phyloP scores from a whole-genome alignment of 2,797 vertebrate species.

The Staurois parvus region DNA sequence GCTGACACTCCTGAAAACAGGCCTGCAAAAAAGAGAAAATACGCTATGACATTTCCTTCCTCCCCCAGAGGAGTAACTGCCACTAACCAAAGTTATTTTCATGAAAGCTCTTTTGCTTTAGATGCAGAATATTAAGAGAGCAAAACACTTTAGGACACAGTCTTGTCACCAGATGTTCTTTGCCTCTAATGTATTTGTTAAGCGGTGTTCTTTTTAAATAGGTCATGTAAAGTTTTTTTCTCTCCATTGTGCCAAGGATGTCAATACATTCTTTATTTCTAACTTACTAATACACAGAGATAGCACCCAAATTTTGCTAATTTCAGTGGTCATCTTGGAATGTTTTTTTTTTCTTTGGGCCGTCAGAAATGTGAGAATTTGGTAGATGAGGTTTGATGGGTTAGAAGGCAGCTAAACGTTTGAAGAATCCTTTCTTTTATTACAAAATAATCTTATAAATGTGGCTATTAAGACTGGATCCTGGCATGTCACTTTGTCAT shows the following conservation, averaged over 20 bases:
- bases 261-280: background rate
- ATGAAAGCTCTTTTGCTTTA: constrained; percentile 85
- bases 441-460: too few relatives aligned
- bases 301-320: background rate
- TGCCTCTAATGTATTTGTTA: constrained; percentile 86
- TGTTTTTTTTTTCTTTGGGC: too few relatives aligned
- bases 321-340: too few relatives aligned
- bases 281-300: background rate
- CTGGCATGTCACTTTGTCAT: too few relatives aligned
- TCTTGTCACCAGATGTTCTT: constrained; percentile 88
- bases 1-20: constrained; percentile 78
- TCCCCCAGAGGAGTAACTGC: constrained; percentile 80
- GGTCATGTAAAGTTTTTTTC: constrained; percentile 76
- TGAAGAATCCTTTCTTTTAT: too few relatives aligned
- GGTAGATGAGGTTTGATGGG: too few relatives aligned
- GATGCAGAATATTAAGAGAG: constrained; percentile 84
- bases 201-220: constrained; percentile 86
- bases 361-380: too few relatives aligned
- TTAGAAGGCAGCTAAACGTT: too few relatives aligned
- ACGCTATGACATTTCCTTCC: constrained; percentile 84
- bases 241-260: constrained; percentile 67
- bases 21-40: constrained; percentile 80
- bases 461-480: too few relatives aligned
- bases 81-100: constrained; percentile 81
- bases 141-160: constrained; percentile 84